Base-by-base conservation (phyloP, 2,888 invertebrate species). In the Lepidonotus clava region DNA sequence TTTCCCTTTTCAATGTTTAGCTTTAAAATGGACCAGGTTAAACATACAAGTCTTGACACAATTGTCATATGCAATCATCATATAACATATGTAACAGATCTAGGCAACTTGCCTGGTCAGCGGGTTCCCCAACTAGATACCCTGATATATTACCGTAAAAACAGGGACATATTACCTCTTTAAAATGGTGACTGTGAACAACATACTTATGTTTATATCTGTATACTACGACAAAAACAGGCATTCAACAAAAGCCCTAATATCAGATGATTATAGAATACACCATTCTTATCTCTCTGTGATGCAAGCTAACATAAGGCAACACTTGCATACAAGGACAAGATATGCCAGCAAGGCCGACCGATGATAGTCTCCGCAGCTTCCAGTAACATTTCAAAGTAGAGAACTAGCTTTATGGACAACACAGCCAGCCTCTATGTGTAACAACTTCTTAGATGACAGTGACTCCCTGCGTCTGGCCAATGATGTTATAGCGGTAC, bases 401-500 rank as follows among this genome's bases (percentile, higher is more conserved):
- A 67, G 21, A 71, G 18, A 1, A 6, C 36, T 38, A 34, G 36
- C 36, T 1, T 18, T 71, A 1, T 18, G 0, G 2, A n/a, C 18
- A 1, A 6, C 71, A 61, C 2, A 14, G 38, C 8, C 71, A 18
- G 36, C 38, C 6, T 2, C 38, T 71, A 18, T 21, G 18, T 34
- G 18, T 38, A 1, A 6, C 36, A 21, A 4, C 14, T 41, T 14
- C 41, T 86, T 66, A 86, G 38, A 86, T 77, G 38, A 86, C 86
- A 4, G 86, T 86, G n/a, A 86, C 86, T 14, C 86, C 86, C 38
- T 77, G 86, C 28, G 77, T 46, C 24, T 86, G 66, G 0, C 80
- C 86, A 28, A 86, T 77, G 61, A 86, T 86, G 61, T 86, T 86
- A 34, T 86, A 86, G 36, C 18, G 32, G 56, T 84, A 84, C 6